Percentiles rank a stretch among this genome's conserved stretches.
These are phyloP conservation scores for Ptilonorhynchus violaceus DNA, from an alignment of 2,113 vertebrate species.

Conservation along the genomic window DNA sequence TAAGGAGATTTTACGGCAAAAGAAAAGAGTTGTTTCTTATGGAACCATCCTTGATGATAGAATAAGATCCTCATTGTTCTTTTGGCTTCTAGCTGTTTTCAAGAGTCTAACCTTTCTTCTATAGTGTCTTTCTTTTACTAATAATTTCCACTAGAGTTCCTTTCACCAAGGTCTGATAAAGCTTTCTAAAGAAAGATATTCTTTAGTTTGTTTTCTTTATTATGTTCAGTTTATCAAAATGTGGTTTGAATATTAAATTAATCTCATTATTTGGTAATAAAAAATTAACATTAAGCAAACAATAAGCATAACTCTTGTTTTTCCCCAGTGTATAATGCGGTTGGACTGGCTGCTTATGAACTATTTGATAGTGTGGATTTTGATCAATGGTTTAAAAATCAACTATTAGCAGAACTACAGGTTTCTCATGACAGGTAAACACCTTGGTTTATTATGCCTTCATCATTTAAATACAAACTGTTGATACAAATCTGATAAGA, in stretches of 20 bases:
- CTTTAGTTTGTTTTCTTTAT: neutral
- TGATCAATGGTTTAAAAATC: constrained; percentile 97
- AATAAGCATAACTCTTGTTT: constrained; percentile 28
- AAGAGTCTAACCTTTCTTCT: neutral
- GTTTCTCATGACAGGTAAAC: constrained; percentile 90
- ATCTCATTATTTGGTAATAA: neutral
- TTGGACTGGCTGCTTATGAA: constrained; percentile 94
- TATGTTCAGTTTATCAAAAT: neutral
- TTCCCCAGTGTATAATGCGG: constrained; percentile 90
- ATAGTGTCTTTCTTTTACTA: neutral
- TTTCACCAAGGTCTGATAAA: neutral
- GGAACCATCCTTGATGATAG: neutral
- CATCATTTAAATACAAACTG: neutral
- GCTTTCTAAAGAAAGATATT: neutral
- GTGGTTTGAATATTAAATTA: neutral
- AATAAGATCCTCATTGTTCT: neutral
- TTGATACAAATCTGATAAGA: neutral
- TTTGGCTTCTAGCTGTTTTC: neutral
- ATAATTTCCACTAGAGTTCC: neutral
- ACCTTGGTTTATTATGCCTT: neutral
- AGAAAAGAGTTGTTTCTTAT: neutral
- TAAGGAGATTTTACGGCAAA: neutral
- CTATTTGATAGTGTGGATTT: constrained; percentile 98
- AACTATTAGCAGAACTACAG: constrained; percentile 91
- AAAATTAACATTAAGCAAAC: neutral